Evolutionary conservation across 2,113 vertebrate genomes (phyloP), one percentile per base, ranked within the genome.

Genomic region (Pelusios castaneus): DNA sequence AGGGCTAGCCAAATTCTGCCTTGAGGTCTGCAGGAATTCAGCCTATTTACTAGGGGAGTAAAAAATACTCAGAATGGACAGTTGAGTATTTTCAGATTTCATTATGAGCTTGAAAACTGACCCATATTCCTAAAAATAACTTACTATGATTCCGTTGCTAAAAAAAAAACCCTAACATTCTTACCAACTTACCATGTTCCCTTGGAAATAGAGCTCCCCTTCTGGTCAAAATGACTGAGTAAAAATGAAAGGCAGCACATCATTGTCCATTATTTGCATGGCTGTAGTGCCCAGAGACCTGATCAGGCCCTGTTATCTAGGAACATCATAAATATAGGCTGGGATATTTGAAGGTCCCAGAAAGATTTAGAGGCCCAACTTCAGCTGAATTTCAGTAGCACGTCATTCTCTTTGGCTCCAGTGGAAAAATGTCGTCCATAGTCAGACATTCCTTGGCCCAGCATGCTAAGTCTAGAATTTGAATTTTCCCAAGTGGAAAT

Each of bases 201-300:
- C 16, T 92, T 90, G 80, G 86, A 89, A 76, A 67, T 80, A 63
- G 94, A 96, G 38, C 84, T 96, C 58, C 87, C 94, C 96, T 95
- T 96, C 87, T 94, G 88, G 56, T 87, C 84, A 58, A 84, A 89
- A 77, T 94, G 95, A 94, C 87, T 93, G 94, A 91, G 89, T 70
- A 17, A 95, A 95, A 95, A 29, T 80, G 60, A 94, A 70, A 6
- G 38, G 41, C 88, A 95, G 80, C 94, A 94, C 63, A 78, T 90
- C 70, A 63, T 45, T 19, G 29, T 52, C 89, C 58, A 81, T 94
- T 90, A 52, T 92, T 87, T 93, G 82, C 0, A 0, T 60, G 29
- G 58, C 29, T 34, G 58, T 60, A 14, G 21, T 41, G 38, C 67
- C 17, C 38, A 70, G n/a, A 41, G 21, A n/a, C 41, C 24, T 14